Evolutionary conservation across 2,113 vertebrate genomes (phyloP), one percentile per base, ranked within the genome.

Genomic region (Cyanistes caeruleus): DNA sequence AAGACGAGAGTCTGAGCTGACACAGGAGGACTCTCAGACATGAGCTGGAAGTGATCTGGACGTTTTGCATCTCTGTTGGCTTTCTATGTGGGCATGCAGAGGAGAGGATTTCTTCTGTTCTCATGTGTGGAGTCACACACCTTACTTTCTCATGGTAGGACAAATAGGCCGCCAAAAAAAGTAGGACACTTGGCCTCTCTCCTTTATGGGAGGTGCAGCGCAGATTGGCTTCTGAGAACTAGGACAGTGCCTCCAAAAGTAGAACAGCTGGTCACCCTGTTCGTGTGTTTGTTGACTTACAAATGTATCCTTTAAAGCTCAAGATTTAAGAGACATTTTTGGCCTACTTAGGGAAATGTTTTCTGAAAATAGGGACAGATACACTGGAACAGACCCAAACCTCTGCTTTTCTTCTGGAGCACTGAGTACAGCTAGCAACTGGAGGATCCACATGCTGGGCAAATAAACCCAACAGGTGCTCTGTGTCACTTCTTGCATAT

Each of bases 81-180:
- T 79, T 81, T 87, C 56, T 58, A 7, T 72, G 65, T 53, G 46
- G 64, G 60, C 51, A 33, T n/a, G 31, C 0, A 13, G 39, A n/a
- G 17, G 33, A 41, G 53, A 58, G 30, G 49, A 33, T 72, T 93
- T 72, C 68, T 94, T 89, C 82, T 65, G 33, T 48, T 73, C 81
- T 78, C 56, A 22, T 81, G 69, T 78, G 64, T 48, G 49, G 64
- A 49, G 33, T 79, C 65, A 77, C 52, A 93, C 84, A 56, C 59
- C 72, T 96, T 73, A 39, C 62, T 78, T 94, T 92, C 63, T 93
- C 82, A 76, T 81, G 87, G 72, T 15, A 74, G 83, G 78, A 90
- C 91, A 96, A 95, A 84, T 85, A 95, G 93, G 93, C 92, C 68
- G 83, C 52, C 73, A 92, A 73, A 81, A 39, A 96, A 96, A 96